These are phyloP conservation scores for Campoletis raptor DNA, from an alignment of 2,888 invertebrate species.

Conservation along the genomic window DNA sequence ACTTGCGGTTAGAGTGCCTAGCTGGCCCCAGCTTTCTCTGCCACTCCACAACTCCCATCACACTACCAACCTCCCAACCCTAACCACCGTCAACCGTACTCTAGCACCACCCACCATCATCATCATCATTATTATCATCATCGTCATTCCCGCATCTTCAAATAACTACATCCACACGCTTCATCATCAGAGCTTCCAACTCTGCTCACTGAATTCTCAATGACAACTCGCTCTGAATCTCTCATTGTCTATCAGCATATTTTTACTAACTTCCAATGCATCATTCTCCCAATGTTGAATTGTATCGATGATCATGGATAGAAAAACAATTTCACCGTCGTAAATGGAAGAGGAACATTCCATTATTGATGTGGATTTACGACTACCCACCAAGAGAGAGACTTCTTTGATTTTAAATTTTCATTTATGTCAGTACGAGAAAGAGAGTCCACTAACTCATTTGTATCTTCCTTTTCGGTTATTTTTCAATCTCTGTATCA, in stretches of 20 bases:
- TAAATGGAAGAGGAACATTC: neutral
- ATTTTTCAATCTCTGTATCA: neutral
- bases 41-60: slow-evolving; percentile 69
- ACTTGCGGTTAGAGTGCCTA: slow-evolving; percentile 71
- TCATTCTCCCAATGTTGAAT: neutral
- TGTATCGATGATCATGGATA: slow-evolving; percentile 24
- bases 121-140: slow-evolving; percentile 40
- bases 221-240: neutral
- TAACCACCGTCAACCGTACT: slow-evolving; percentile 51
- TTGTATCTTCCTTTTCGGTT: slow-evolving; percentile 67
- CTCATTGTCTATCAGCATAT: neutral
- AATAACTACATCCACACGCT: slow-evolving; percentile 58
- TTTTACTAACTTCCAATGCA: neutral
- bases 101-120: slow-evolving; percentile 11
- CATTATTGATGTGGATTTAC: slow-evolving; percentile 22
- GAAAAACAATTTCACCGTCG: neutral
- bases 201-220: slow-evolving; percentile 29
- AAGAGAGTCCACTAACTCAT: neutral
- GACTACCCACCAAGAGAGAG: neutral
- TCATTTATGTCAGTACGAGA: slow-evolving; percentile 15
- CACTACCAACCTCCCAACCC: slow-evolving; percentile 46
- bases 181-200: neutral
- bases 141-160: slow-evolving; percentile 19
- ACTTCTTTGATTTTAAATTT: slow-evolving; percentile 47
- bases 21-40: slow-evolving; percentile 56